phyloP scores from a whole-genome alignment of 2,888 invertebrate genomes.

The Sesia apiformis region DNA sequence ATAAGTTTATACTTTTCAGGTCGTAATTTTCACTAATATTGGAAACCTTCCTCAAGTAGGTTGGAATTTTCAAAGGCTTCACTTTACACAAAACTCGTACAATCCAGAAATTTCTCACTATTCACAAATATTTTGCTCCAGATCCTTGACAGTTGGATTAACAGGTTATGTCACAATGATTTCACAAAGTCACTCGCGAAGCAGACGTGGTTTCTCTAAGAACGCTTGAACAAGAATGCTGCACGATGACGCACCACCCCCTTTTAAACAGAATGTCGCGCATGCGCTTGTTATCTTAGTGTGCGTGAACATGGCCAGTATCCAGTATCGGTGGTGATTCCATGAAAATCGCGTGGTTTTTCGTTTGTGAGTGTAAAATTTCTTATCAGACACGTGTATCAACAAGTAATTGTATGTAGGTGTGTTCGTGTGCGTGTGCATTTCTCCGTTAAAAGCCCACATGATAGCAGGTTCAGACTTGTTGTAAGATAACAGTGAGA shows the following conservation, averaged over 20 bases:
- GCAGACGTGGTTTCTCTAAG: conserved; percentile 34
- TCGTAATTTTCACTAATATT: conserved; percentile 42
- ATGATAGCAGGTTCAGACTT: conserved; percentile 34
- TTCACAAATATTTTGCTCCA: conserved; percentile 11
- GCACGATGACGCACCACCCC: conserved; percentile 15
- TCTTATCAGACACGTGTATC: conserved; percentile 2
- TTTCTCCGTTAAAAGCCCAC: conserved; percentile 18
- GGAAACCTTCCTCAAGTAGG: conserved; percentile 27
- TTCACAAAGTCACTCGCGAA: conserved; percentile 47
- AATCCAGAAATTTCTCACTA: conserved; percentile 16
- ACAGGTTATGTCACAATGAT: conserved; percentile 61
- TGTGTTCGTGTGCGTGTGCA: conserved; percentile 22
- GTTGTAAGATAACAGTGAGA: conserved; percentile 16
- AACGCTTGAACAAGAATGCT: conserved; percentile 37
- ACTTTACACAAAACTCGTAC: conserved; percentile 26
- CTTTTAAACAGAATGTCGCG: conserved; percentile 32
- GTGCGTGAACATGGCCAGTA: conserved; percentile 33
- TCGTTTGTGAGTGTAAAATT: conserved; percentile 21
- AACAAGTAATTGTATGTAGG: conserved; percentile 1
- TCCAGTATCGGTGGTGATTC: conserved; percentile 41
- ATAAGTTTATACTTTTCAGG: conserved; percentile 46
- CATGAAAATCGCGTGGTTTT: conserved; percentile 40
- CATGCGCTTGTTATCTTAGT: conserved; percentile 32
- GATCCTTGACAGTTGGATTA: conserved; percentile 20
- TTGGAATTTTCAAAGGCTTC: conserved; percentile 30